A percentile compares a stretch with the other conserved stretches of the same genome.
Conservation (phyloP, 2,797 vertebrate genomes). For the Xenopus petersii region DNA sequence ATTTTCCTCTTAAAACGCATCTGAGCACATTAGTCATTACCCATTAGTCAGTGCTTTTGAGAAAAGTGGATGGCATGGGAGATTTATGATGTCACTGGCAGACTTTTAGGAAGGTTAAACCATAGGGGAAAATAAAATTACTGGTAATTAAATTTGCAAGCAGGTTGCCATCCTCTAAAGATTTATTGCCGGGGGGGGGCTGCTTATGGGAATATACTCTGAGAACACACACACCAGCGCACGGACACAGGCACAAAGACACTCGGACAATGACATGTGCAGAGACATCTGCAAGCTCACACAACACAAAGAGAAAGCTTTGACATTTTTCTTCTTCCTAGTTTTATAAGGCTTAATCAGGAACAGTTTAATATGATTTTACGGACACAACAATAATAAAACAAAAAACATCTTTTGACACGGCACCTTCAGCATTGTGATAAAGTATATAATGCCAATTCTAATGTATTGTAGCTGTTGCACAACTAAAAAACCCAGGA, state of each 20-base stretch:
- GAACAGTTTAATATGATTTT: too few species aligned
- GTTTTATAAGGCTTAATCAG: too few species aligned
- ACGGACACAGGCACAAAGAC: neutral
- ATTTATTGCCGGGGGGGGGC: conserved; percentile 61
- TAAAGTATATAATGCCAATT: too few species aligned
- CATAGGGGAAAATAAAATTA: conserved; percentile 75
- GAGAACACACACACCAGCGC: conserved; percentile 23
- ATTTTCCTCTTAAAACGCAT: conserved; percentile 53
- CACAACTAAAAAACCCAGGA: too few species aligned
- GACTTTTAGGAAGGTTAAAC: conserved; percentile 71
- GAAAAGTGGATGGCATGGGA: conserved; percentile 56
- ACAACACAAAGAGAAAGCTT: neutral
- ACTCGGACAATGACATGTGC: too few species aligned
- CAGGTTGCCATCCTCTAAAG: conserved; percentile 64
- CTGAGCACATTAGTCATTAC: conserved; percentile 51
- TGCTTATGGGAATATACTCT: conserved; percentile 51
- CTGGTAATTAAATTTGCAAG: conserved; percentile 76
- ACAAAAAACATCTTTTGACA: too few species aligned
- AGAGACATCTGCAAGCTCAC: too few species aligned
- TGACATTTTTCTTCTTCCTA: too few species aligned
- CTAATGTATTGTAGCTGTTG: too few species aligned
- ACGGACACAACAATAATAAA: too few species aligned
- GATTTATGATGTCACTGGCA: conserved; percentile 67
- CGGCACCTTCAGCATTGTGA: too few species aligned
- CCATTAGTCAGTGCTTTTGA: conserved; percentile 55